Base-by-base conservation (phyloP, 2,888 invertebrate species). In the Beris chalybata region DNA sequence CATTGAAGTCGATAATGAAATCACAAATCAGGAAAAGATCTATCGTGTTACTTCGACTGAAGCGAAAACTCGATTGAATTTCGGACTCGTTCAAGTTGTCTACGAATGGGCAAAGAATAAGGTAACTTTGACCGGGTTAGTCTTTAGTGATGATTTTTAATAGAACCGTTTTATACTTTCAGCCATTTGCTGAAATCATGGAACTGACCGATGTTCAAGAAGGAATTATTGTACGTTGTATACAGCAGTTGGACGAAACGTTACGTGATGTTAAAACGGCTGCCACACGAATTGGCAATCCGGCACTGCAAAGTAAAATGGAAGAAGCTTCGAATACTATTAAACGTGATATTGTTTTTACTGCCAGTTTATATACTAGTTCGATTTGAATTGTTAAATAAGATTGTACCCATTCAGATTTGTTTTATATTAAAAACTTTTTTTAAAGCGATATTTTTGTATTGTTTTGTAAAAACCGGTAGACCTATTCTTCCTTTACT, bases 301-400 rank as follows among this genome's bases (percentile, higher is more conserved):
- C 95, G 0, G 89, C 90, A 11, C 83, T 99, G 4, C 90, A 91
- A 75, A 89, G 89, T 70, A 98, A 97, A 83, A 97, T 98, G 95
- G 92, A 96, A 79, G 93, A 95, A 78, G 94, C 95, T 0, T 94
- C 94, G 0, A 87, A 89, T 3, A 89, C 92, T 52, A 97, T 99
- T 71, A 96, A 97, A 79, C 84, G 99, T 67, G 98, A 98, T 79
- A 98, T 99, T 74, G 98, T 99, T 0, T 99, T 99, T 78, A 94
- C 97, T 29, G 96, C 95, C 38, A 97, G 96, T 80, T 85, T 99
- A 53, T 99, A 99, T 76, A 95, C 94, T 4, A 61, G 38, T 38
- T 38, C 38, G 9, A 38, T 38, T 38, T 38, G 9, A 38, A 38
- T 22, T 22, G 22, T 22, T 22, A 22, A 22, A 22, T 22, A 22